Base-by-base conservation (phyloP, 1,140 invertebrate genomes). In the Lutraria rhynchaena region DNA sequence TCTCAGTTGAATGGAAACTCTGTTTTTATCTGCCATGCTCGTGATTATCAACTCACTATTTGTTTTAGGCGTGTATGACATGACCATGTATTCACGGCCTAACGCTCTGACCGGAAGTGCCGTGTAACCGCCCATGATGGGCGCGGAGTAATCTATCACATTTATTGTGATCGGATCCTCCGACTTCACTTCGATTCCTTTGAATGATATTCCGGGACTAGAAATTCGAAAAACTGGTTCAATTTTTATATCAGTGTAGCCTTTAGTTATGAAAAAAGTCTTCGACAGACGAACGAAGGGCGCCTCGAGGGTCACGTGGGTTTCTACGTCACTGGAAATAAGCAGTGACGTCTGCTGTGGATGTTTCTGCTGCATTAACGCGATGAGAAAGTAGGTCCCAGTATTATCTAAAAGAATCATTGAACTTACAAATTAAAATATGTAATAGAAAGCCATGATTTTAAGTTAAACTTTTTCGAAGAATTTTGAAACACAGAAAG, bases 361-460 rank as follows among this genome's bases (percentile, higher is more conserved):
- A 2, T 19, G 15, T 3, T n/a, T 58, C 27, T 74, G 70, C 55
- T 74, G 70, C 22, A 74, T 11, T 1, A 74, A 24, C 11, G 27
- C 55, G 15, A 74, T 74, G 4, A 74, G 27, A 74, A 74, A 74
- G 3, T 74, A 49, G 9, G 51, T 74, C 13, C 70, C 70, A 5
- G 27, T 74, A 22, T 49, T 57, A 27, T 33, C 70, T 74, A 15
- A 1, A 58, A 57, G 37, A 41, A 15, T n/a, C n/a, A n/a, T n/a
- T n/a, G n/a, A n/a, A n/a, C n/a, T n/a, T n/a, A n/a, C n/a, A n/a
- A n/a, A n/a, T n/a, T n/a, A n/a, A n/a, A n/a, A n/a, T n/a, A n/a
- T n/a, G n/a, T n/a, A n/a, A n/a, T n/a, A n/a, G n/a, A n/a, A n/a
- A n/a, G n/a, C n/a, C n/a, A n/a, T n/a, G n/a, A n/a, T n/a, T n/a